phyloP scores from a whole-genome alignment of 2,797 vertebrate species.

The Ceryle rudis region DNA sequence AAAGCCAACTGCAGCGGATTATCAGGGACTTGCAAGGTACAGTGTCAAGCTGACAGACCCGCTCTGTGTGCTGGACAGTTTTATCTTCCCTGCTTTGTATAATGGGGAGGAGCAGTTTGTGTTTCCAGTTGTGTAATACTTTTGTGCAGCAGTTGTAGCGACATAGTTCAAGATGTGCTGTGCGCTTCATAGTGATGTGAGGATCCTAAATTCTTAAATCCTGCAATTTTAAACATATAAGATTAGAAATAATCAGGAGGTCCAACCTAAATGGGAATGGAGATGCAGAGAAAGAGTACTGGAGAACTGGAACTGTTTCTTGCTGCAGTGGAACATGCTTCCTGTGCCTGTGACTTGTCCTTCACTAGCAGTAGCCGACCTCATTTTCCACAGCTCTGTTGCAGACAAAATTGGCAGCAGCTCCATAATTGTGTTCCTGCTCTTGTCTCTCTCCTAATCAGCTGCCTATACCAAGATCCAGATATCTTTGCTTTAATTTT shows the following conservation, averaged over 20 bases:
- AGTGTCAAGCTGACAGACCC: neutral
- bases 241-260: neutral
- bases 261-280: neutral
- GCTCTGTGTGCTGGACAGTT: neutral
- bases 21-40: slow-evolving; percentile 94
- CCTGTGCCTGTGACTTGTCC: neutral
- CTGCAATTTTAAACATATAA: neutral
- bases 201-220: neutral
- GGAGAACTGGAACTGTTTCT: neutral
- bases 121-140: neutral
- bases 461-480: neutral
- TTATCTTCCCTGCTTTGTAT: neutral
- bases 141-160: neutral
- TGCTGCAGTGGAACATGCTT: neutral
- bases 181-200: neutral
- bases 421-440: neutral
- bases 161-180: neutral
- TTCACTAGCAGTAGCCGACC: neutral
- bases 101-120: neutral
- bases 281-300: neutral
- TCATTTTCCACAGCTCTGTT: neutral
- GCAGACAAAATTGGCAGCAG: neutral
- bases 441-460: neutral
- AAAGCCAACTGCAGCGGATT: slow-evolving; percentile 94
- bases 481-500: neutral